Conservation (phyloP, 2,888 invertebrate genomes). For the Acleris cristana region DNA sequence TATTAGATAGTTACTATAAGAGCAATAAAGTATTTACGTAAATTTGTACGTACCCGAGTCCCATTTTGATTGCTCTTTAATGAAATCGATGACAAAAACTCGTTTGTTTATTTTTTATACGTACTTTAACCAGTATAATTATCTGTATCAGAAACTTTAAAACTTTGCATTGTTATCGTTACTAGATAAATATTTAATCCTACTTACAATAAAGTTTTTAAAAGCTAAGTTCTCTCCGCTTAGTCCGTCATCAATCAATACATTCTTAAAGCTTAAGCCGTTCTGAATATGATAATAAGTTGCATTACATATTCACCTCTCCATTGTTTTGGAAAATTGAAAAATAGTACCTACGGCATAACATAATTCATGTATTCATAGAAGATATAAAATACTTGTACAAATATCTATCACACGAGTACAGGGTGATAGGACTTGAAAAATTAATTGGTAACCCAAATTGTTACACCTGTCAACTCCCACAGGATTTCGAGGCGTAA, state of each 20-base stretch:
- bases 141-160: neutral
- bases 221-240: constrained; percentile 5
- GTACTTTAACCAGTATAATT: neutral
- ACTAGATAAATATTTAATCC: constrained; percentile 25
- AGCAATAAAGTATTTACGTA: too few relatives aligned
- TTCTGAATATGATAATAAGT: constrained; percentile 58
- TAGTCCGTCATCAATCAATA: constrained; percentile 54
- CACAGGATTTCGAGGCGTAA: constrained; percentile 13
- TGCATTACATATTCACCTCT: constrained; percentile 63
- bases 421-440: constrained; percentile 13
- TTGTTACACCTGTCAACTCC: constrained; percentile 30
- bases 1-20: neutral
- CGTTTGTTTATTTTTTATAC: neutral
- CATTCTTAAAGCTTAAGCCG: constrained; percentile 43
- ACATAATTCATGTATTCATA: constrained; percentile 77
- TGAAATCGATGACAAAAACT: too few relatives aligned
- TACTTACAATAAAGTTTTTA: constrained; percentile 22
- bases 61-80: too few relatives aligned
- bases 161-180: neutral
- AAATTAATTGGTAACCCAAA: constrained; percentile 23
- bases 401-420: constrained; percentile 45
- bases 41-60: too few relatives aligned
- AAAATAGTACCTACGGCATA: constrained; percentile 72
- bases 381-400: constrained; percentile 48
- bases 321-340: constrained; percentile 81